phyloP scores from a whole-genome alignment of 2,888 invertebrate species.

The Hemistola chrysoprasaria region DNA sequence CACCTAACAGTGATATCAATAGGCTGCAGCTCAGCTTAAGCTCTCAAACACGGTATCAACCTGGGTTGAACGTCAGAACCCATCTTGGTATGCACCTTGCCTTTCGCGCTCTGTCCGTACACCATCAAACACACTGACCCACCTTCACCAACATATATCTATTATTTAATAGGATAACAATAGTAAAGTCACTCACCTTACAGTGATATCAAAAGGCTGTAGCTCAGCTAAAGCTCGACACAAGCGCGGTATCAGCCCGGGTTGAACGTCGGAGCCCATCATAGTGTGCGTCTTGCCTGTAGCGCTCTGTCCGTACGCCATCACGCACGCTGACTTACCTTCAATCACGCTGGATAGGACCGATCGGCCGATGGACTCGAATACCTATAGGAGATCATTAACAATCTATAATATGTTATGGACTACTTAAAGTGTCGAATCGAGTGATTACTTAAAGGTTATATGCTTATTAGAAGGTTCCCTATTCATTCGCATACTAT shows the following conservation, averaged over 20 bases:
- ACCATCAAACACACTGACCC: conserved; percentile 87
- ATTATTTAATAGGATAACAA: no score
- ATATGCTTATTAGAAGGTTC: no score
- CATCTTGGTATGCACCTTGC: no score
- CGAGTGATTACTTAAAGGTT: no score
- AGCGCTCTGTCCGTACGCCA: conserved; percentile 90
- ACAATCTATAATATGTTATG: background rate
- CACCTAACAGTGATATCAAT: conserved; percentile 11
- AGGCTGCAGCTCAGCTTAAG: no score
- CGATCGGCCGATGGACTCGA: conserved; percentile 84
- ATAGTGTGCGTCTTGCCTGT: conserved; percentile 90
- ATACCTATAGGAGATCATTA: conserved; percentile 76
- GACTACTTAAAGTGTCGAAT: no score
- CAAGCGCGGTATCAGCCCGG: conserved; percentile 67
- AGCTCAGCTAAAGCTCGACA: conserved; percentile 58
- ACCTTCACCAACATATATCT: conserved; percentile 84
- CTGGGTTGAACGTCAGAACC: no score
- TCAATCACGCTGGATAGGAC: conserved; percentile 83
- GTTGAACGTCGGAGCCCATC: conserved; percentile 83
- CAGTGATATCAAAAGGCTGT: conserved; percentile 50
- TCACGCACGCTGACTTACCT: conserved; percentile 86
- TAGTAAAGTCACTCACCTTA: conserved; percentile 41
- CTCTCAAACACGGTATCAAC: conserved; percentile 31
- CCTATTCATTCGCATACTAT: no score
- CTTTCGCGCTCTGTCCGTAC: conserved; percentile 62